Conservation (phyloP, 1,140 invertebrate genomes). For the Pseudomyrmex cubaensis region DNA sequence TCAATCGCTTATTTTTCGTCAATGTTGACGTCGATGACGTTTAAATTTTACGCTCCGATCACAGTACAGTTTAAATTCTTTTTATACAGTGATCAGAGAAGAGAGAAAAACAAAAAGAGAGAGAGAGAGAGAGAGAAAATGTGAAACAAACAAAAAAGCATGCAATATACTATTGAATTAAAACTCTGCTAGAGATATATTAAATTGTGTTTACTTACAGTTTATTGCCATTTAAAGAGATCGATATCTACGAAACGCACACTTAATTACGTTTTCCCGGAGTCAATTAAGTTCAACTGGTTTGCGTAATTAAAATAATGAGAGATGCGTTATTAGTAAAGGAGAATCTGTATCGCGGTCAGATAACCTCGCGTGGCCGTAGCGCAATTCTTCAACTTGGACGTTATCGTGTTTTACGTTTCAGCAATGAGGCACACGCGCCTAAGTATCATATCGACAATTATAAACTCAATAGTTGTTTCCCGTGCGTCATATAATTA, state of each 20-base stretch:
- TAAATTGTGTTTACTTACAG: too few relatives aligned
- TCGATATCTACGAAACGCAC: not conserved
- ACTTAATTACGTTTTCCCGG: not conserved
- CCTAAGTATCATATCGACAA: constrained; percentile 24
- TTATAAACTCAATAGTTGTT: constrained; percentile 67
- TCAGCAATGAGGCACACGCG: constrained; percentile 39
- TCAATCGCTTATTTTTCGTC: not conserved
- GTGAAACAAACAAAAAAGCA: too few relatives aligned
- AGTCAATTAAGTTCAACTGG: constrained; percentile 12
- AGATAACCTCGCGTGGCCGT: constrained; percentile 66
- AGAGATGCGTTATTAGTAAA: constrained; percentile 37
- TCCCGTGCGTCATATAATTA: constrained; percentile 51
- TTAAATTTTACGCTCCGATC: constrained; percentile 7
- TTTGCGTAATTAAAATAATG: constrained; percentile 56
- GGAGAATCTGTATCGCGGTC: constrained; percentile 17
- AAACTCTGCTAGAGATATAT: too few relatives aligned
- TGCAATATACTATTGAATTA: too few relatives aligned
- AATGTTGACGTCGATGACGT: not conserved
- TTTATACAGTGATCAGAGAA: not conserved
- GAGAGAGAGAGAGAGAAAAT: too few relatives aligned
- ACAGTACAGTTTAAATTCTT: not conserved
- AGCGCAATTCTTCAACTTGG: constrained; percentile 65
- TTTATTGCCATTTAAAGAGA: not conserved
- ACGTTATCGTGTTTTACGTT: constrained; percentile 61
- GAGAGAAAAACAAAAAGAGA: too few relatives aligned